Base-by-base conservation (phyloP, 2,113 vertebrate genomes). In the Andinoacara biseriatus region DNA sequence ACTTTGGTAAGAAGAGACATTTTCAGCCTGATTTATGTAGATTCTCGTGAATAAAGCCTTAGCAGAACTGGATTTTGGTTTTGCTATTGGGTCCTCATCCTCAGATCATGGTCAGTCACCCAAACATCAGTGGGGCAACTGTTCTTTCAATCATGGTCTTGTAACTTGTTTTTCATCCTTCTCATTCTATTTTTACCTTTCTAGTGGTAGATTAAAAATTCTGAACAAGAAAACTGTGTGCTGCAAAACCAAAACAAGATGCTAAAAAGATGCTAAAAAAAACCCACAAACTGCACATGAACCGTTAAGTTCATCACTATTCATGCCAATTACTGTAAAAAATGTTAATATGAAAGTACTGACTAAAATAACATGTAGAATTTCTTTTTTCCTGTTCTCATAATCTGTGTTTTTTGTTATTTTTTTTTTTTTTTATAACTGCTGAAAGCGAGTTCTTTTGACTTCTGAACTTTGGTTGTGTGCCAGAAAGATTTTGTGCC, bases 1-100 rank as follows among this genome's bases (percentile, higher is more conserved):
- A 65, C 7, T 1, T 43, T 0, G 0, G 13, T 43, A 10, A 14
- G 62, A 10, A 43, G 38, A 43, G 15, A 65, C 10, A 13, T 7
- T 65, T 2, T 24, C 43, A 24, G 14, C 24, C 17, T 67, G n/a
- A 22, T 46, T 0, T 3, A 65, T 1, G 38, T 0, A 18, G 43
- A 46, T 67, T 0, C 38, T 46, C 38, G 26, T 46, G 24, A 22
- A 67, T 46, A 43, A 46, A 26, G 22, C 4, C 22, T 43, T 43
- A 17, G 4, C 35, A 65, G n/a, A 67, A 46, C 8, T 46, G 22
- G 62, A 65, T 65, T 43, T 65, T 6, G n/a, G 43, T 26, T 26
- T 26, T 13, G 22, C 63, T 29, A 29, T 49, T 49, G 29, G 22
- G 40, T 29, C 15, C 24, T 69, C 24, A 0, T 49, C 49, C 26